phyloP scores from a whole-genome alignment of 2,888 invertebrate genomes.

The Dioctria linearis region DNA sequence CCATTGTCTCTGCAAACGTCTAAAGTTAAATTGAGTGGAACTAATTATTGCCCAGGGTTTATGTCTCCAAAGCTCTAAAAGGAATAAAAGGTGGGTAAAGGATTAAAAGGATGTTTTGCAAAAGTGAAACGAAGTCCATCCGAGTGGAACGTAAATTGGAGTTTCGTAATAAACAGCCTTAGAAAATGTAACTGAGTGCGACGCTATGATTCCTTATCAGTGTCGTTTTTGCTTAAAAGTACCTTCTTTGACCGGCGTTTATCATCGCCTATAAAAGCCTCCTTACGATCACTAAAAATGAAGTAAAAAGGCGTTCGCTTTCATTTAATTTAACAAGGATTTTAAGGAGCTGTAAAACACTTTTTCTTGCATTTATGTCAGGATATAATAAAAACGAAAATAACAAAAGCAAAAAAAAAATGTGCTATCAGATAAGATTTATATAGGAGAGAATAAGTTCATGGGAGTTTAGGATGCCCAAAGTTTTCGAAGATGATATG shows the following conservation, averaged over 20 bases:
- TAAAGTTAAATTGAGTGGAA: constrained; percentile 51
- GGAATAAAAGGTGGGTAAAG: constrained; percentile 49
- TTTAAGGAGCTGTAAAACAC: constrained; percentile 13
- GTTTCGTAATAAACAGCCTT: constrained; percentile 42
- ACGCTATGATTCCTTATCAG: constrained; percentile 46
- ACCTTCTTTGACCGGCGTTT: constrained; percentile 39
- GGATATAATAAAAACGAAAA: background rate
- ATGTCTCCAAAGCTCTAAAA: constrained; percentile 28
- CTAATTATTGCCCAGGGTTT: constrained; percentile 48
- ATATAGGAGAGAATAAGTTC: background rate
- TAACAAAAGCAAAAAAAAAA: background rate
- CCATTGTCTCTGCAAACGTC: constrained; percentile 47
- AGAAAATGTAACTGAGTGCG: background rate
- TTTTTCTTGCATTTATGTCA: constrained; percentile 30
- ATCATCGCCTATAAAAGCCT: constrained; percentile 30
- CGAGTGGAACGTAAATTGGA: constrained; percentile 41
- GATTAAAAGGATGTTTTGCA: constrained; percentile 42
- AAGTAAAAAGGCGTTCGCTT: constrained; percentile 9
- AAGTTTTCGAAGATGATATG: too few species aligned
- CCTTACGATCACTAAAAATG: constrained; percentile 19
- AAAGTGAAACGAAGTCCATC: constrained; percentile 2
- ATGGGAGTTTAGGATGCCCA: background rate
- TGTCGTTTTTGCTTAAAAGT: background rate
- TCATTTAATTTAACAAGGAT: constrained; percentile 42
- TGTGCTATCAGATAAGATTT: constrained; percentile 27